Evolutionary conservation across 2,888 invertebrate species (phyloP), one percentile per base, ranked within the genome.

Genomic region (Hedychridium roseum): DNA sequence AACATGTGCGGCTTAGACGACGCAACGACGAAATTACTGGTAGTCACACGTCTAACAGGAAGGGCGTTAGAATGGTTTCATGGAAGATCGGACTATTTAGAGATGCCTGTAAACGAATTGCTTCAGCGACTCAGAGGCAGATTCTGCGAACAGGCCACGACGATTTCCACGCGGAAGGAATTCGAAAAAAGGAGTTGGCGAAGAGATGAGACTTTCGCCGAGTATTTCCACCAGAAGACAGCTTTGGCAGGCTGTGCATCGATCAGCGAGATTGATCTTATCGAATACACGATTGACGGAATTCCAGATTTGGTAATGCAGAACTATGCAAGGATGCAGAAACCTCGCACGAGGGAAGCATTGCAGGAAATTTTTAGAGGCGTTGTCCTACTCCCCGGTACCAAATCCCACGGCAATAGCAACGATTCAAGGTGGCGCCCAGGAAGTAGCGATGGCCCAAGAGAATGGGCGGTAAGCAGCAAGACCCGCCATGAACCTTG

Each of bases 51-150:
- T 7, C 37, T 59, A 4, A 55, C 30, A 17, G 43, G 32, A 1
- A 40, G 20, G 5, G 47, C 54, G 9, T 21, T 37, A 7, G 37
- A 49, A n/a, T 54, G 56, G 56, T 49, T 56, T 7, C 47, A 54
- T 7, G 54, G 50, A 2, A 49, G 43, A 12, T 26, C 37, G 12
- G 58, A 55, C 0, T n/a, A 21, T 3, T 18, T 55, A 1, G 40
- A 28, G 5, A 51, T 52, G 47, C 2, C 2, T 0, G 9, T 49
- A 1, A 20, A 21, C 4, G 21, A 34, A 1, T 20, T 55, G 2
- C 7, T 53, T 11, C 9, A n/a, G 1, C 46, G 50, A 12, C 2
- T 58, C 12, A 37, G 28, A n/a, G 14, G 23, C 1, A 48, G 50
- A 11, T 58, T 54, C 26, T 42, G 42, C 21, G 18, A 40, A 26